Percentiles rank a stretch among this genome's conserved stretches.
These are phyloP conservation scores for Tyrannus savana DNA, from an alignment of 2,113 vertebrate genomes.

Conservation along the genomic window DNA sequence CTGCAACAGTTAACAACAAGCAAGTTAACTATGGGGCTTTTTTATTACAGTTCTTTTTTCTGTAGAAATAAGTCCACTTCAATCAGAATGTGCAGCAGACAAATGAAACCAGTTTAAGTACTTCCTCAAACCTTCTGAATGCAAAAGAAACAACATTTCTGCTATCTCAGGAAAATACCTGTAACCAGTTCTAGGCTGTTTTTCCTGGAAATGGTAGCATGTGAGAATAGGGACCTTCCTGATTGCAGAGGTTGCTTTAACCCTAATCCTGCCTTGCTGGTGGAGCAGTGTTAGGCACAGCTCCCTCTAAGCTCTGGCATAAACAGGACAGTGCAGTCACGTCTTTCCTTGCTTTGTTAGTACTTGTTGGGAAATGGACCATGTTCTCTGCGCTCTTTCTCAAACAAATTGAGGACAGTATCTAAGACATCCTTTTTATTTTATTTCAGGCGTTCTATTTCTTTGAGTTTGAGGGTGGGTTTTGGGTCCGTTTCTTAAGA, in stretches of 20 bases:
- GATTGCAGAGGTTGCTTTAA: neutral
- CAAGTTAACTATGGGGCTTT: neutral
- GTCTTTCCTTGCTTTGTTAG: neutral
- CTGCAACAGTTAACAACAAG: neutral
- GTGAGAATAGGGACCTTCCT: neutral
- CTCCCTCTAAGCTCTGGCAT: neutral
- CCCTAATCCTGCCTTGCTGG: neutral
- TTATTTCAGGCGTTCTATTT: neutral
- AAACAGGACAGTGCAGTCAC: neutral
- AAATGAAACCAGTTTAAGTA: neutral
- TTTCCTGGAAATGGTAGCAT: neutral
- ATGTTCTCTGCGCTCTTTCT: rapidly evolving
- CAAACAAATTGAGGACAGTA: rapidly evolving
- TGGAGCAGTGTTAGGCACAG: neutral
- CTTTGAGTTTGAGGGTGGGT: neutral
- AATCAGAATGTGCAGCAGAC: neutral
- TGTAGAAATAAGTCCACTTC: neutral
- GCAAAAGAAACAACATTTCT: neutral
- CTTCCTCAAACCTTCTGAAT: neutral
- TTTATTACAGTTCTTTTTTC: neutral
- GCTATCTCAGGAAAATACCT: neutral
- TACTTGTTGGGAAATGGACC: neutral
- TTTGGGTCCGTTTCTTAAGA: neutral
- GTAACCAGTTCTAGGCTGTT: neutral
- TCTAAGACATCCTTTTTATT: neutral